A percentile compares a stretch with the other conserved stretches of the same genome.
These are phyloP conservation scores for Caenorhabditis panamensis DNA, from an alignment of 2,888 invertebrate species.

Conservation along the genomic window DNA sequence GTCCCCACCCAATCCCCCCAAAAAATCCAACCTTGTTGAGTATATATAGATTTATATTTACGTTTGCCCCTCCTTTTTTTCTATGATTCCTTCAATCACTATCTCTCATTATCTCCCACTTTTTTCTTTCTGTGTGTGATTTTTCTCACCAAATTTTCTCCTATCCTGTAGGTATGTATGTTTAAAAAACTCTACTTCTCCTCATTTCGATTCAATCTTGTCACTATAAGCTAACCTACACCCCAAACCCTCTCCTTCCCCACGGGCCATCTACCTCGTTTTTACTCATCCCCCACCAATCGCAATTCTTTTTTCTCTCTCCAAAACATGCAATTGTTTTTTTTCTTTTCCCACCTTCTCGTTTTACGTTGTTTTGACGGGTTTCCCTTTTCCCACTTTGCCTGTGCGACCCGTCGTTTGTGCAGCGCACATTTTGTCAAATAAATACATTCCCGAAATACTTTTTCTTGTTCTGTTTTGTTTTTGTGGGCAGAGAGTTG, in stretches of 20 bases:
- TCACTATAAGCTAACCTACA: slow-evolving; percentile 9
- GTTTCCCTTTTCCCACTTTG: too few relatives aligned
- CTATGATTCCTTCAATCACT: not conserved
- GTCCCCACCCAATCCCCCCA: not conserved
- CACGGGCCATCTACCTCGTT: slow-evolving; percentile 6
- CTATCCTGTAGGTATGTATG: slow-evolving; percentile 26
- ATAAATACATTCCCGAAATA: not conserved
- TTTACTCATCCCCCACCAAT: not conserved
- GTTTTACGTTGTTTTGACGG: slow-evolving; percentile 32
- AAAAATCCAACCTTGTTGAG: slow-evolving; percentile 17
- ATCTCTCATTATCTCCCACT: not conserved
- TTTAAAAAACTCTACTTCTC: slow-evolving; percentile 17
- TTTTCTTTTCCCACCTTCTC: not conserved
- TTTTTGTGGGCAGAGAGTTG: too few relatives aligned
- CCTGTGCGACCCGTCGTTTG: not conserved
- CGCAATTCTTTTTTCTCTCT: not conserved
- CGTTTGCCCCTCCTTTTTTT: not conserved
- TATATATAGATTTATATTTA: slow-evolving; percentile 26
- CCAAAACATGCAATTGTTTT: slow-evolving; percentile 18
- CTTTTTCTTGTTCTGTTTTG: not conserved
- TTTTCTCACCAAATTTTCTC: not conserved
- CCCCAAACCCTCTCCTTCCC: not conserved
- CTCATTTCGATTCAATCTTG: slow-evolving; percentile 9
- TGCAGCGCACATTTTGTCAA: slow-evolving; percentile 9
- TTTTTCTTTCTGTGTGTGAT: slow-evolving; percentile 14